These are phyloP conservation scores for Eurytoma californica DNA, from an alignment of 2,888 invertebrate species.

Conservation along the genomic window DNA sequence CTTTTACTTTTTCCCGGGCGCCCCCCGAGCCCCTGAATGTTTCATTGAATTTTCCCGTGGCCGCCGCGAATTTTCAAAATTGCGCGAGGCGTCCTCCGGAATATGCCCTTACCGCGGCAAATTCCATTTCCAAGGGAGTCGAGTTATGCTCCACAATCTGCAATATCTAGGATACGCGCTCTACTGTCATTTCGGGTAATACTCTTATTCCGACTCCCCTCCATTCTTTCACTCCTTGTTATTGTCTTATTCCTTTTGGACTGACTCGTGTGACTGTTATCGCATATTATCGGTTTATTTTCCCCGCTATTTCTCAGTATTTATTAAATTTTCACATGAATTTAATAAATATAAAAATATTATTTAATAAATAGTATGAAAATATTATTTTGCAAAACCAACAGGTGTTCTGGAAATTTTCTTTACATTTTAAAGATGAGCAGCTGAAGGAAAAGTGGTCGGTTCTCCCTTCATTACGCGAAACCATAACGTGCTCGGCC, in stretches of 20 bases:
- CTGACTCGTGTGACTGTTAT: conserved; percentile 4
- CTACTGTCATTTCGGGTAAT: conserved; percentile 10
- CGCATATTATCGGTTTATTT: not conserved
- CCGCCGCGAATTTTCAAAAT: conserved; percentile 28
- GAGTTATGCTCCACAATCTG: conserved; percentile 28
- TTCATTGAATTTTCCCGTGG: conserved; percentile 35
- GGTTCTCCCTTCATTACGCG: conserved; percentile 1
- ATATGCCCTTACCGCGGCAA: conserved; percentile 20
- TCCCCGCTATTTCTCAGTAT: not conserved
- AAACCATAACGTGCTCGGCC: not conserved
- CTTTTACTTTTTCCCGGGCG: conserved; percentile 1
- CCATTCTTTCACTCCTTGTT: conserved; percentile 15
- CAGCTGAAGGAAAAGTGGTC: not conserved
- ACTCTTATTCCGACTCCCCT: not conserved
- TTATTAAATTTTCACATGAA: too few relatives aligned
- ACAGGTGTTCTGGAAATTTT: too few relatives aligned
- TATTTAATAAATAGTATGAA: too few relatives aligned
- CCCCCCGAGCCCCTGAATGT: conserved; percentile 11
- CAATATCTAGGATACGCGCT: conserved; percentile 20
- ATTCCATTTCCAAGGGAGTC: conserved; percentile 30
- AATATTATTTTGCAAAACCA: too few relatives aligned
- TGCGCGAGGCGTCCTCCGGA: conserved; percentile 17
- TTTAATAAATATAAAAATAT: too few relatives aligned
- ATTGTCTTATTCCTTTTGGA: not conserved
- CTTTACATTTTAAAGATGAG: not conserved